Evolutionary conservation across 2,113 vertebrate species (phyloP).

Genomic region (Scytalopus superciliaris): DNA sequence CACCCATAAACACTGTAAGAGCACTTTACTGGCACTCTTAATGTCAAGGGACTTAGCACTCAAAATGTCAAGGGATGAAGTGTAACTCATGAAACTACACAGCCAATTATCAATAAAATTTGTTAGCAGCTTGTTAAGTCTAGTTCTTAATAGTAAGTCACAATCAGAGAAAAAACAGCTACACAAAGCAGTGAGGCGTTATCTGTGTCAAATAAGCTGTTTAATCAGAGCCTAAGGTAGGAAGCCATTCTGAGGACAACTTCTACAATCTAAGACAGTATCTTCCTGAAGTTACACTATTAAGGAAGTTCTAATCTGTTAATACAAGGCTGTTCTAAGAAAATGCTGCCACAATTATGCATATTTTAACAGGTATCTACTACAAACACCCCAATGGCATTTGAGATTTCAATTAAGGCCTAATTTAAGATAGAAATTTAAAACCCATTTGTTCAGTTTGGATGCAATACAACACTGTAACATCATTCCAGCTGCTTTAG

Average conservation of each 20-base stretch:
- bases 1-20: background rate
- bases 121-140: background rate
- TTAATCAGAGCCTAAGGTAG: background rate
- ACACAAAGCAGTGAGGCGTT: background rate
- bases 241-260: background rate
- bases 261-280: background rate
- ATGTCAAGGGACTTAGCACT: background rate
- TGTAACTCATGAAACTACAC: background rate
- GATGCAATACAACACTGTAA: background rate
- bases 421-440: background rate
- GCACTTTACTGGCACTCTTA: background rate
- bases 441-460: background rate
- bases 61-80: background rate
- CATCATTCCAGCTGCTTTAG: background rate
- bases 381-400: background rate
- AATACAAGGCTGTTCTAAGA: background rate
- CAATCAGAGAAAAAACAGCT: background rate
- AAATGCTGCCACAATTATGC: background rate
- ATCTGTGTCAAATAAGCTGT: background rate
- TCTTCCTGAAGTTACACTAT: background rate
- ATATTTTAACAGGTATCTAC: background rate
- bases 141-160: background rate
- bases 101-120: background rate
- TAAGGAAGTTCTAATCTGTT: background rate
- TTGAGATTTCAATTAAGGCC: background rate